A percentile compares a stretch with the other conserved stretches of the same genome.
Conservation (phyloP, 2,888 invertebrate species). For the Xestia ashworthii region DNA sequence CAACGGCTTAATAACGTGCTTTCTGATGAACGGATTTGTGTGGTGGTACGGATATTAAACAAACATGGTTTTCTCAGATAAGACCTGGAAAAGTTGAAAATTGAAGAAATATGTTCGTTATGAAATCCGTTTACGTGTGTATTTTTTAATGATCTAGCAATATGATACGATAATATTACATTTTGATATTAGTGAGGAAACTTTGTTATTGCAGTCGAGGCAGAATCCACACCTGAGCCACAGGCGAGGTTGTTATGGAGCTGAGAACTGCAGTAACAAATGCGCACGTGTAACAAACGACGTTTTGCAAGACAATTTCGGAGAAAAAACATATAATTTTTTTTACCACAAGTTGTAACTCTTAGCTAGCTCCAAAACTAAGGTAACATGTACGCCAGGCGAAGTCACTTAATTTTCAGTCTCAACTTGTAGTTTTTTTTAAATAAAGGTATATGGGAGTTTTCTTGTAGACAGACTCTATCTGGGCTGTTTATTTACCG, state of each 20-base stretch:
- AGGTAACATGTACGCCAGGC: background rate
- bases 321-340: background rate
- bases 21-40: too few species aligned
- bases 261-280: too few species aligned
- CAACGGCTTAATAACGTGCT: too few species aligned
- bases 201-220: too few species aligned
- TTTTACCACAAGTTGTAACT: background rate
- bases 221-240: too few species aligned
- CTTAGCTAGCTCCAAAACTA: background rate
- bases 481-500: background rate
- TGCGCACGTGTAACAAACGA: too few species aligned
- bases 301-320: too few species aligned
- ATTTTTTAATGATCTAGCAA: background rate
- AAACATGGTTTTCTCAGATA: background rate
- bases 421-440: background rate
- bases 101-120: background rate
- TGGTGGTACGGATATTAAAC: too few species aligned
- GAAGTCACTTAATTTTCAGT: background rate
- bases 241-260: too few species aligned
- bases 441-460: background rate
- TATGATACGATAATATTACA: background rate
- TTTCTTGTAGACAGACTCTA: background rate
- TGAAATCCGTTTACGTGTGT: background rate
- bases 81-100: background rate
- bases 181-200: background rate